A percentile compares a stretch with the other conserved stretches of the same genome.
phyloP scores from a whole-genome alignment of 2,797 vertebrate genomes.

The Microctenopoma lineatum region DNA sequence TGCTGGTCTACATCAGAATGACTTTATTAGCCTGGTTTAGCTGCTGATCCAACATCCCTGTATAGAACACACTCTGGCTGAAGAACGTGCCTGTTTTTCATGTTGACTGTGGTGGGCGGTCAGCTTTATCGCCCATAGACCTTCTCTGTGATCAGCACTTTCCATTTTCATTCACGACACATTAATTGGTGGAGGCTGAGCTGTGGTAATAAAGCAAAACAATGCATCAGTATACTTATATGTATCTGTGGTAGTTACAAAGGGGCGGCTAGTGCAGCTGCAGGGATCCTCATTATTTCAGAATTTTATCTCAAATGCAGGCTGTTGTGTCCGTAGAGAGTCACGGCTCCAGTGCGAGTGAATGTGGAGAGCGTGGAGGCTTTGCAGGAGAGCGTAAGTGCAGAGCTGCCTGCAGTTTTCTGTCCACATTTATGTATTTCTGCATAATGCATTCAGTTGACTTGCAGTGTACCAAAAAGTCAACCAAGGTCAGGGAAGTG shows the following conservation, averaged over 20 bases:
- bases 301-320: conserved; percentile 48
- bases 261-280: conserved; percentile 30
- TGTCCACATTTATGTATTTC: conserved; percentile 36
- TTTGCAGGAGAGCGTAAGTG: conserved; percentile 1
- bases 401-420: conserved; percentile 16
- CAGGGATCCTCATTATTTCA: conserved; percentile 53
- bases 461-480: conserved; percentile 20
- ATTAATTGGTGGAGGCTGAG: conserved; percentile 59
- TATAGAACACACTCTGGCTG: conserved; percentile 10
- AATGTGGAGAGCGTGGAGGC: conserved; percentile 8
- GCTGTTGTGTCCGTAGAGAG: conserved; percentile 38
- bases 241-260: conserved; percentile 45
- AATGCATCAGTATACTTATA: conserved; percentile 58
- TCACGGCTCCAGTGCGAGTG: not conserved
- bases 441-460: conserved; percentile 43
- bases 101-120: conserved; percentile 56
- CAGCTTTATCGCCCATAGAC: conserved; percentile 51
- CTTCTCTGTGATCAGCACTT: conserved; percentile 58
- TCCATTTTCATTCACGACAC: conserved; percentile 43
- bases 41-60: conserved; percentile 38
- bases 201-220: conserved; percentile 42
- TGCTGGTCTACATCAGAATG: conserved; percentile 40
- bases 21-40: conserved; percentile 50
- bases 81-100: conserved; percentile 48
- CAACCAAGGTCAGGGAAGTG: conserved; percentile 40